phyloP scores from a whole-genome alignment of 2,888 invertebrate genomes.

The Pyrrhia umbra region DNA sequence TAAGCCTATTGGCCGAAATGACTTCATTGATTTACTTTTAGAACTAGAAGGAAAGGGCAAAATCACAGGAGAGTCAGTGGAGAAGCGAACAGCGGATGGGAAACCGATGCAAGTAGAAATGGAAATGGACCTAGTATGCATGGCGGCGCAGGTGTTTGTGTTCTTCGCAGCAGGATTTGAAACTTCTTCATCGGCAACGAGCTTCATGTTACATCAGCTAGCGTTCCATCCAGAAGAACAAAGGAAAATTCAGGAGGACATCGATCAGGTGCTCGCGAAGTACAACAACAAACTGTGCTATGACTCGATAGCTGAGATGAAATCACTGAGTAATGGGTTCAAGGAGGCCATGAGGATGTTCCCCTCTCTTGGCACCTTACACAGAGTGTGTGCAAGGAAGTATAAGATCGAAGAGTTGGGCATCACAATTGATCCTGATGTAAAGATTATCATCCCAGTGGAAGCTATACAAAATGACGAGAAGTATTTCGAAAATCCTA shows the following conservation, averaged over 20 bases:
- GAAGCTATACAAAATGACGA: constrained; percentile 78
- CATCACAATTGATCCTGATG: constrained; percentile 76
- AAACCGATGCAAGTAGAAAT: constrained; percentile 68
- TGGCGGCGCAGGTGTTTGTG: constrained; percentile 77
- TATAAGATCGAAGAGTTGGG: constrained; percentile 71
- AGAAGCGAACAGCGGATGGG: constrained; percentile 71
- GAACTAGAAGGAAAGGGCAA: constrained; percentile 72
- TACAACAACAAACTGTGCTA: constrained; percentile 77
- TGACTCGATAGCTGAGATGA: constrained; percentile 77
- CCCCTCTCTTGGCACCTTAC: constrained; percentile 73
- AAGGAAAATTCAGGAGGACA: constrained; percentile 75
- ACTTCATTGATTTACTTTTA: constrained; percentile 76
- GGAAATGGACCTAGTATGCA: constrained; percentile 69
- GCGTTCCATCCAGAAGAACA: constrained; percentile 81
- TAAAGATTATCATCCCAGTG: constrained; percentile 75
- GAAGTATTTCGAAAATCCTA: constrained; percentile 75
- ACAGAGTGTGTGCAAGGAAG: constrained; percentile 71
- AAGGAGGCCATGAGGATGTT: constrained; percentile 78
- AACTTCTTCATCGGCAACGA: constrained; percentile 83
- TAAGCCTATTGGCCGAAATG: constrained; percentile 74
- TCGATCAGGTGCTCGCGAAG: constrained; percentile 74
- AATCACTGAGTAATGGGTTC: constrained; percentile 70
- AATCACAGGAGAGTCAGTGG: constrained; percentile 76
- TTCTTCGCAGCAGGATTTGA: constrained; percentile 87
- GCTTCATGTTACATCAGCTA: constrained; percentile 78